Evolutionary conservation across 1,140 invertebrate species (phyloP).

Genomic region (Pseudomyrmex pallidus): DNA sequence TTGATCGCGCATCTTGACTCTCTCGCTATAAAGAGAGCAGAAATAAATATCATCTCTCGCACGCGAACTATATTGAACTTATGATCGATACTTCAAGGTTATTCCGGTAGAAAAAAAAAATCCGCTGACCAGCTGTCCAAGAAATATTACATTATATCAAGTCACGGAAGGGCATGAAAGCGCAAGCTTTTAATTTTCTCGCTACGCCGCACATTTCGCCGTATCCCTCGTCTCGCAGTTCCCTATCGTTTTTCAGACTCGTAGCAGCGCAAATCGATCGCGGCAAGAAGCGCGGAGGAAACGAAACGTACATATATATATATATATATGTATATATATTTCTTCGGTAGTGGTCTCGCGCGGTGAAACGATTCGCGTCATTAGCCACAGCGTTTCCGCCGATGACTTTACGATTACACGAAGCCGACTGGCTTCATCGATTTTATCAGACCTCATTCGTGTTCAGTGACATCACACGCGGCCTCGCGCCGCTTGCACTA

Average conservation of each 20-base stretch:
- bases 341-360: conserved; percentile 13
- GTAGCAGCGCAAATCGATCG: conserved; percentile 67
- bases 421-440: conserved; percentile 46
- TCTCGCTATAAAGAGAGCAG: background rate
- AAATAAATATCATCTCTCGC: background rate
- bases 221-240: conserved; percentile 52
- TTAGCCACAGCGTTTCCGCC: conserved; percentile 54
- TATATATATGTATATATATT: conserved; percentile 18
- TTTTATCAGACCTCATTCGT: conserved; percentile 50
- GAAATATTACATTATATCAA: background rate
- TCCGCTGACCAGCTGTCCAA: background rate
- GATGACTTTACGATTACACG: conserved; percentile 55
- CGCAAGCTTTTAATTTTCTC: conserved; percentile 63
- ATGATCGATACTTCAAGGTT: background rate
- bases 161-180: conserved; percentile 42
- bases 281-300: conserved; percentile 55
- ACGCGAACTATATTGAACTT: background rate
- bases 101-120: background rate
- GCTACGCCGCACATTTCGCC: conserved; percentile 52
- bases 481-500: background rate
- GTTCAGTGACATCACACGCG: background rate
- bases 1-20: background rate
- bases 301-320: conserved; percentile 33
- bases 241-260: conserved; percentile 66
- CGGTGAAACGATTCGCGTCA: conserved; percentile 56